phyloP scores from a whole-genome alignment of 2,113 vertebrate genomes.

The Todiramphus chloris region DNA sequence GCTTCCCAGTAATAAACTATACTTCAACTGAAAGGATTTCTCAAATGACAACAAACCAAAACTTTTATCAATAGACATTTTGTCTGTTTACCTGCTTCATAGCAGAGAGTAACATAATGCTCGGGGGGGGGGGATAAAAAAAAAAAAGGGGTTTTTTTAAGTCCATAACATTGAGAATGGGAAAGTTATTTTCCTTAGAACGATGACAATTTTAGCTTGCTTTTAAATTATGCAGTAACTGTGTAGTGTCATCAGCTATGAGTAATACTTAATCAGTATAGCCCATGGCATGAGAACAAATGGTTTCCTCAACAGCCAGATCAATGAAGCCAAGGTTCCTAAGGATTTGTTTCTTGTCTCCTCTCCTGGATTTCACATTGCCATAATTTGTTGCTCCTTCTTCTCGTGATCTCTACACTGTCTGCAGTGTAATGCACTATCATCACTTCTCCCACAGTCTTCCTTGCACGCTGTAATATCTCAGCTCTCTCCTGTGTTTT shows the following conservation, averaged over 20 bases:
- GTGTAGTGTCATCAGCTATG: background rate
- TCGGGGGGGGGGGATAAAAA: background rate
- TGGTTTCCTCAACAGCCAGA: background rate
- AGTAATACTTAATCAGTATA: background rate
- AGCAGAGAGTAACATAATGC: background rate
- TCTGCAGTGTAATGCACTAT: fast-evolving
- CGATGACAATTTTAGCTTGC: background rate
- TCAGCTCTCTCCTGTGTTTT: background rate
- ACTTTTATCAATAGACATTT: background rate
- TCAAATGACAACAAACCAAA: background rate
- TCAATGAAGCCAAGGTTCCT: background rate
- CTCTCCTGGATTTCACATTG: background rate
- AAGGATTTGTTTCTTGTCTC: background rate
- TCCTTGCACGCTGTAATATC: background rate
- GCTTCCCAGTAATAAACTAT: background rate
- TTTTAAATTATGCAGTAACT: background rate
- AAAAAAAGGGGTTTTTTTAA: background rate
- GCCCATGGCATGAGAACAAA: background rate
- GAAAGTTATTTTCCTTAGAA: background rate
- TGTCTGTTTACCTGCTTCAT: background rate
- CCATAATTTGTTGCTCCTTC: background rate
- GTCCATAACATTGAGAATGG: background rate
- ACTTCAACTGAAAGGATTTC: background rate
- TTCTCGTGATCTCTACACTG: background rate
- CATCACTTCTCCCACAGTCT: background rate